Evolutionary conservation across 2,888 invertebrate genomes (phyloP).

Genomic region (Homarus gammarus): DNA sequence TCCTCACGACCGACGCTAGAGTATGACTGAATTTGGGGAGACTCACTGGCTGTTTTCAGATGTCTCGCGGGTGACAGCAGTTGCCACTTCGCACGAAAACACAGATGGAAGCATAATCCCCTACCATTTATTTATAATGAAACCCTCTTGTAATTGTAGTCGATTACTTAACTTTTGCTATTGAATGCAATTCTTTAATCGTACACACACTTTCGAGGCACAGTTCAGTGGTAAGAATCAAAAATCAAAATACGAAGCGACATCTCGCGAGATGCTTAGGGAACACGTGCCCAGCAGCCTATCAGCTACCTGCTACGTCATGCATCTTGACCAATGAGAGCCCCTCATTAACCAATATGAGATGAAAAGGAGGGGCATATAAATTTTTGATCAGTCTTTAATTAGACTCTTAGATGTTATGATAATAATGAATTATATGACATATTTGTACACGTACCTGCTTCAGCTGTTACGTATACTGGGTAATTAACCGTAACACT

Average conservation of each 20-base stretch:
- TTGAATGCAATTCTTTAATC: too few relatives aligned
- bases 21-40: constrained; percentile 33
- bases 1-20: not conserved
- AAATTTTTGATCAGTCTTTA: constrained; percentile 19
- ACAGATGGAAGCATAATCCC: too few relatives aligned
- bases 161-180: too few relatives aligned
- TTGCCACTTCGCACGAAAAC: not conserved
- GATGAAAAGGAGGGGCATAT: constrained; percentile 14
- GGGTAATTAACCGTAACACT: not conserved
- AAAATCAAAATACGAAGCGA: not conserved
- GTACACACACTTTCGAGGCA: too few relatives aligned
- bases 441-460: too few relatives aligned
- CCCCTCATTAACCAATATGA: not conserved
- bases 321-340: constrained; percentile 51
- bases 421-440: not conserved
- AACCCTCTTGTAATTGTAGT: too few relatives aligned
- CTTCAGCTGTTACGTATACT: not conserved
- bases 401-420: not conserved
- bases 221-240: not conserved
- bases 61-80: constrained; percentile 11
- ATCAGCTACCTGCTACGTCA: constrained; percentile 40
- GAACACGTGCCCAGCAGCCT: constrained; percentile 64
- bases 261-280: constrained; percentile 16
- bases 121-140: too few relatives aligned
- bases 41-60: constrained; percentile 22